Conservation (phyloP, 1,140 invertebrate genomes). For the Cyclina sinensis region DNA sequence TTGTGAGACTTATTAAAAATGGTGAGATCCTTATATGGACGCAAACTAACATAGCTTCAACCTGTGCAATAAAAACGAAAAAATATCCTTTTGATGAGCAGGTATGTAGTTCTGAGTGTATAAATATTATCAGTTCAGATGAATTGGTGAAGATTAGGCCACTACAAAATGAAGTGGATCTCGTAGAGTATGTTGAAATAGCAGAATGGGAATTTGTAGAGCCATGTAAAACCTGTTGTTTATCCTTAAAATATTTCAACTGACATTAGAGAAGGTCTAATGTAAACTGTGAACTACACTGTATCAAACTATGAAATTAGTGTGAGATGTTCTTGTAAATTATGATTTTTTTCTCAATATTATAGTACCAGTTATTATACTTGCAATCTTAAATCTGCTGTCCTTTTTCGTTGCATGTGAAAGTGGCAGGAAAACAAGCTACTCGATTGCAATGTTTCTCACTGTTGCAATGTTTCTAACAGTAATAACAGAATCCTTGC, state of each 20-base stretch:
- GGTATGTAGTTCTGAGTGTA: not conserved
- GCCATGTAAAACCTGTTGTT: not conserved
- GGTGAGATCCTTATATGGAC: not conserved
- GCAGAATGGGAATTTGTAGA: not conserved
- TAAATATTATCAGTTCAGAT: not conserved
- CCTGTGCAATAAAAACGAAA: not conserved
- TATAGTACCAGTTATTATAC: not conserved
- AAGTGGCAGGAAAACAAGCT: constrained; percentile 1
- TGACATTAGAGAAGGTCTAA: not conserved
- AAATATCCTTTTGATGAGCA: not conserved
- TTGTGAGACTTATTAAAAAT: not conserved
- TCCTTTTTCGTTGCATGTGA: constrained; percentile 2
- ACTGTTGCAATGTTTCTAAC: not conserved
- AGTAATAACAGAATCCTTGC: not conserved
- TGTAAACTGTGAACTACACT: not conserved
- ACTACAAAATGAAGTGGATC: not conserved
- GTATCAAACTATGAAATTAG: not conserved
- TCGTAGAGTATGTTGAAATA: not conserved
- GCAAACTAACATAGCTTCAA: not conserved
- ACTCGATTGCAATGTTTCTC: not conserved
- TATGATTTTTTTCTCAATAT: not conserved
- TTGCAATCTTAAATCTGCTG: not conserved
- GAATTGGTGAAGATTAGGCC: not conserved
- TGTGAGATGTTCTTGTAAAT: not conserved
- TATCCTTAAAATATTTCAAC: not conserved